Percentiles rank a stretch among this genome's conserved stretches.
phyloP scores from a whole-genome alignment of 2,797 vertebrate species.

The Anguilla megastoma region DNA sequence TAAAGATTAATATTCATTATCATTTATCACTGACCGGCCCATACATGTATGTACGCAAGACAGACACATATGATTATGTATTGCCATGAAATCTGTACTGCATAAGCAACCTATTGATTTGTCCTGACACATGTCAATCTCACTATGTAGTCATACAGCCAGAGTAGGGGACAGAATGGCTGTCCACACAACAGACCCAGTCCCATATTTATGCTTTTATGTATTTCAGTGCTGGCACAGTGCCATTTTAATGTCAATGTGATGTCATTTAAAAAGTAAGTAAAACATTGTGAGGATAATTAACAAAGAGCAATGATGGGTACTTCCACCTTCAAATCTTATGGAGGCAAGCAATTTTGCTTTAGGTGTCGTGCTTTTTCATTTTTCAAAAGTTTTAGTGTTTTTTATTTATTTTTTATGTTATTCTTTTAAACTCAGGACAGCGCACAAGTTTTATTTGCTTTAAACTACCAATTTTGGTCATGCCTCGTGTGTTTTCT shows the following conservation, averaged over 20 bases:
- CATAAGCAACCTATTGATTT: conserved; percentile 12
- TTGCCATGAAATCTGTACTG: conserved; percentile 13
- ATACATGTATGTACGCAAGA: conserved; percentile 41
- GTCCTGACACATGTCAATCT: background rate
- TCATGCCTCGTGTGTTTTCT: conserved; percentile 12
- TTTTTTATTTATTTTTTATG: background rate
- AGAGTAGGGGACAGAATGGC: background rate
- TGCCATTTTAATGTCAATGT: background rate
- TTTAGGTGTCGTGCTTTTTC: background rate
- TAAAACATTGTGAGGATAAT: background rate
- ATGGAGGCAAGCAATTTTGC: background rate
- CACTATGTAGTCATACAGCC: background rate
- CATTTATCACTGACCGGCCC: conserved; percentile 53
- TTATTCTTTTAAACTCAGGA: background rate
- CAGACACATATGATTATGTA: background rate
- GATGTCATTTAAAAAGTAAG: background rate
- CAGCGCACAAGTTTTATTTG: background rate
- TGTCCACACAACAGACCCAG: background rate
- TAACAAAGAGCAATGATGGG: background rate
- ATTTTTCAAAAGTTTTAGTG: background rate
- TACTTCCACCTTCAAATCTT: background rate
- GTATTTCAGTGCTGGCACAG: background rate
- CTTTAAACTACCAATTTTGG: background rate
- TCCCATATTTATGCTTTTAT: background rate
- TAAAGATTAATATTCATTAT: conserved; percentile 50